Percentiles rank a stretch among this genome's conserved stretches.
Conservation (phyloP, 2,797 vertebrate genomes). For the Myiothlypis coronata region DNA sequence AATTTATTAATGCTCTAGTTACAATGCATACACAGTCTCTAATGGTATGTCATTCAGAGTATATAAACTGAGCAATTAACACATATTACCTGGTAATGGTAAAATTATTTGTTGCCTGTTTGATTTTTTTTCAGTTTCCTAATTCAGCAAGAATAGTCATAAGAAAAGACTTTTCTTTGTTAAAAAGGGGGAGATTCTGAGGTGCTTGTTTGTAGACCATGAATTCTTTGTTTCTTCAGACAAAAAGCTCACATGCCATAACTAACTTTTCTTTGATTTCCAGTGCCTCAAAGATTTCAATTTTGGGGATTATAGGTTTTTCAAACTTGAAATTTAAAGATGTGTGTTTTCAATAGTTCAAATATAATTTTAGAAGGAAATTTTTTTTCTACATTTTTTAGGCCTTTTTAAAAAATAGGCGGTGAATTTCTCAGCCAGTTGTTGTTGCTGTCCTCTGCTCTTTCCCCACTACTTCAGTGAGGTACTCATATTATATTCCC, state of each 20-base stretch:
- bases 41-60: conserved; percentile 87
- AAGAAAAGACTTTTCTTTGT: conserved; percentile 70
- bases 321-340: not conserved
- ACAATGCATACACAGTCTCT: conserved; percentile 86
- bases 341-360: not conserved
- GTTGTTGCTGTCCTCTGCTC: too few relatives aligned
- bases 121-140: conserved; percentile 62
- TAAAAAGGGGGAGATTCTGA: conserved; percentile 29
- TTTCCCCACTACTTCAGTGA: not conserved
- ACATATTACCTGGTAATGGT: conserved; percentile 90
- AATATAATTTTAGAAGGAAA: not conserved
- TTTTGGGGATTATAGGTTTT: not conserved
- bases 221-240: conserved; percentile 56
- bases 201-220: conserved; percentile 33
- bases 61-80: conserved; percentile 95
- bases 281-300: not conserved
- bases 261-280: conserved; percentile 41
- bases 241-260: conserved; percentile 27
- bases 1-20: conserved; percentile 89
- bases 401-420: not conserved
- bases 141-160: conserved; percentile 55
- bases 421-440: not conserved
- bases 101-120: conserved; percentile 86
- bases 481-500: not conserved
- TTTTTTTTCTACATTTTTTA: not conserved